These are phyloP conservation scores for Hypsopygia costalis DNA, from an alignment of 2,888 invertebrate species.

Conservation along the genomic window DNA sequence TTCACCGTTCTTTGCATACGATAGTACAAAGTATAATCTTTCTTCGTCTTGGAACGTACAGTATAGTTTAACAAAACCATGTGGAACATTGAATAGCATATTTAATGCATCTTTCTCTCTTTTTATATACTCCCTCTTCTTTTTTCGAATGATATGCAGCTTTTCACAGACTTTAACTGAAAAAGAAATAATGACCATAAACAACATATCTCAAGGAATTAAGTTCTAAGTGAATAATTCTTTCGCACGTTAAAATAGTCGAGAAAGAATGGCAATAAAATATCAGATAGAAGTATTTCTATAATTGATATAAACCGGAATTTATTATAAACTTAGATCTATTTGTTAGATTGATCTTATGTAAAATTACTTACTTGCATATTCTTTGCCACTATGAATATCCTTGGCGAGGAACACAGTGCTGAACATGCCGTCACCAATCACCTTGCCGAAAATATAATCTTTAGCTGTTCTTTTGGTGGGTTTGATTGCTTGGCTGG, in stretches of 20 bases:
- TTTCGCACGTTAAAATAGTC: too few species aligned
- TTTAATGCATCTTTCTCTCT: constrained; percentile 97
- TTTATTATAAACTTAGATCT: too few species aligned
- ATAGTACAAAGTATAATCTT: constrained; percentile 96
- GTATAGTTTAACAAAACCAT: constrained; percentile 95
- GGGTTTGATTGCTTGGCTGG: constrained; percentile 60
- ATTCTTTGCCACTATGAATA: constrained; percentile 92
- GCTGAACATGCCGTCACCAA: constrained; percentile 99
- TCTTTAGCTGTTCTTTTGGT: constrained; percentile 90
- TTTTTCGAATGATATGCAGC: constrained; percentile 94
- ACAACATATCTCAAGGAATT: too few species aligned
- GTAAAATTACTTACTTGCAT: constrained; percentile 89
- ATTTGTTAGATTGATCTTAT: not conserved
- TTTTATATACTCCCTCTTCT: constrained; percentile 95
- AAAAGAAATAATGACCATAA: constrained; percentile 38
- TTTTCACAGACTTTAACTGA: constrained; percentile 99
- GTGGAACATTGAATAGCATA: constrained; percentile 88
- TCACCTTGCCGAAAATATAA: constrained; percentile 96
- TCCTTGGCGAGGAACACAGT: constrained; percentile 97
- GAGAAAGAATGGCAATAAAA: too few species aligned
- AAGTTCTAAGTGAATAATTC: too few species aligned
- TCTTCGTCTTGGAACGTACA: constrained; percentile 98
- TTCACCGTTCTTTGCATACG: constrained; percentile 97
- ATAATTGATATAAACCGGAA: too few species aligned
- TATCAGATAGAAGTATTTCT: too few species aligned